Base-by-base conservation (phyloP, 1,140 invertebrate species). In the Sycophaga agraensis region DNA sequence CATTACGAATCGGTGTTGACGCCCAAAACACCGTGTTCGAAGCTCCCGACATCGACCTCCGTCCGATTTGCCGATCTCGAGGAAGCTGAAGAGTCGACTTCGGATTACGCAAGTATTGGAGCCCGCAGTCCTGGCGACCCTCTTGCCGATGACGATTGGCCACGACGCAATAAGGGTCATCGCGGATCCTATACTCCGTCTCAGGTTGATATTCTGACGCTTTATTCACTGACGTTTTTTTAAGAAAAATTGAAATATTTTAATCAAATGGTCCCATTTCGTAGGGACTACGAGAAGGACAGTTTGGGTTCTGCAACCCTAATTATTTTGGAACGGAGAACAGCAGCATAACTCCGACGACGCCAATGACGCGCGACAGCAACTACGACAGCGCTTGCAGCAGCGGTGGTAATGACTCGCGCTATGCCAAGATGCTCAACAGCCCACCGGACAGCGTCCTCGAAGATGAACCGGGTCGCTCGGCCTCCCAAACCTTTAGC, bases 31-130 rank as follows among this genome's bases (percentile, higher is more conserved):
- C 84, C 84, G 9, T 82, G 84, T 2, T 83, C 84, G 1, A 82
- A 84, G 53, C 81, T 88, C n/a, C 83, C 85, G 0, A 86, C 84
- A n/a, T 87, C 87, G 0, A 84, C 85, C 0, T 87, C 86, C 2
- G 86, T 87, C 0, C 73, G 85, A 26, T 88, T 89, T 65, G 84
- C 81, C 0, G 81, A 83, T 49, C 72, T 84, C 0, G 82, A 85
- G 63, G 86, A 88, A 65, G 86, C 83, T 2, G 85, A 85, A 22
- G 87, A 89, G 64, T 87, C 87, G 0, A 91, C 89, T 0, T 91
- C 89, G 0, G 89, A 91, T 69, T 91, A 91, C 69, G 87, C 87
- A 22, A 90, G 88, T 67, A 89, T 90, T 34, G 89, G 89, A 70
- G 85, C 85, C 0, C 67, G 78, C n/a, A 81, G 79, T 73, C 79